Evolutionary conservation across 92 coral and sea anemone species (phyloP), one percentile per base, ranked within the genome.

Genomic region (Diadumene lineata): DNA sequence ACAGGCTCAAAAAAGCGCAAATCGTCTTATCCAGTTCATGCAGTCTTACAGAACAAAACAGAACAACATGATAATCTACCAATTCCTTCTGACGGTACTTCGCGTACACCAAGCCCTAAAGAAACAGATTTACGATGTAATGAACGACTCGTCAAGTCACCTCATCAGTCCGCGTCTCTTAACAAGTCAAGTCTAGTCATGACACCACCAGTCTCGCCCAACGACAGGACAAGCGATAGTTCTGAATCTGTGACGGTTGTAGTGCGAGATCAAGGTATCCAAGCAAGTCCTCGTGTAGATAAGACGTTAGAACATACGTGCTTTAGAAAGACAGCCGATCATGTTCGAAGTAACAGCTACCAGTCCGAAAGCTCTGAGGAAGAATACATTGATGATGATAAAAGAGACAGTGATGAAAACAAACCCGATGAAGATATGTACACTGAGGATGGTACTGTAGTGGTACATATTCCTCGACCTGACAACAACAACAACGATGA

Each of bases 141-240:
- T 33, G 87, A 81, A 56, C 72, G 73, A 34, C 69, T 82, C 50
- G 81, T 89, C 69, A 88, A 84, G 78, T 84, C 92, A 60, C 85
- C 89, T 50, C 75, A 77, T n/a, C 82, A 83, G 33, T 79, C 85
- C 23, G 74, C 73, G 6, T 58, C 78, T 0, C 90, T 91, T 64
- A 84, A 79, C 82, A 70, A 74, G 64, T 82, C 97, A 63, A 91
- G 97, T 78, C 86, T 92, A 43, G 78, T 88, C 76, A 91, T 91
- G 17, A 91, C 97, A 21, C 97, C 97, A 7, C 97, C 97, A n/a
- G 93, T 89, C 7, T 91, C 97, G 19, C 97, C 97, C 10, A 86
- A 76, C 64, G 96, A 89, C 28, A 79, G 78, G n/a, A 87, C 77
- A 32, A 79, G 68, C 67, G 78, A 63, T 43, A 60, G 56, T n/a